These are phyloP conservation scores for Acipenser oxyrinchus DNA, from an alignment of 2,797 vertebrate genomes.

Conservation along the genomic window DNA sequence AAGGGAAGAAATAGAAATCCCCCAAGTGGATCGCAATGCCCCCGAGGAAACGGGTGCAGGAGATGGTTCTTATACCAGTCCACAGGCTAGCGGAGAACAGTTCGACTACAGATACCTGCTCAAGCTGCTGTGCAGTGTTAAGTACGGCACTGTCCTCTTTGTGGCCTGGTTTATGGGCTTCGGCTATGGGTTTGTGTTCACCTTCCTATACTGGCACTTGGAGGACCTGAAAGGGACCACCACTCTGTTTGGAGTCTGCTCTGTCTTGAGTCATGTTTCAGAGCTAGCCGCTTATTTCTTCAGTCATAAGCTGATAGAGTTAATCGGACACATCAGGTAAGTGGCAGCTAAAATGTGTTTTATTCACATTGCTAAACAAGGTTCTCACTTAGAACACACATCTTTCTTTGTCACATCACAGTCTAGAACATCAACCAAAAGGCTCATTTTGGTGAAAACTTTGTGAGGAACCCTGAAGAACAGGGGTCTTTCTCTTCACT, in stretches of 20 bases:
- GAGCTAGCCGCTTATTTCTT: constrained; percentile 92
- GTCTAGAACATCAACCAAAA: too few species aligned
- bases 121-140: constrained; percentile 80
- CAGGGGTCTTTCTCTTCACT: too few species aligned
- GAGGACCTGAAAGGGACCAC: constrained; percentile 87
- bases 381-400: too few species aligned
- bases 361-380: too few species aligned
- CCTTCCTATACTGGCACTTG: constrained; percentile 95
- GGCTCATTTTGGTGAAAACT: too few species aligned
- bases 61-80: constrained; percentile 28
- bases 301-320: constrained; percentile 93
- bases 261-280: constrained; percentile 83
- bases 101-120: constrained; percentile 64
- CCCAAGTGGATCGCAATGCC: constrained; percentile 46
- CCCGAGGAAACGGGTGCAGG: constrained; percentile 47
- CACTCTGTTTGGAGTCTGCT: constrained; percentile 92
- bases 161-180: constrained; percentile 99
- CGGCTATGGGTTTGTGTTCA: constrained; percentile 95
- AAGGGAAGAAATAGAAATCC: constrained; percentile 49
- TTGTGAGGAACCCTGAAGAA: too few species aligned
- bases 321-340: constrained; percentile 93
- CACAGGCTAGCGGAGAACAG: constrained; percentile 2
- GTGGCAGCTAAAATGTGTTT: constrained; percentile 9
- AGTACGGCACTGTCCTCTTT: constrained; percentile 85
- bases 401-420: too few species aligned